Evolutionary conservation across 64 coral and sea anemone genomes (phyloP).

Genomic region (Actinia tenebrosa): DNA sequence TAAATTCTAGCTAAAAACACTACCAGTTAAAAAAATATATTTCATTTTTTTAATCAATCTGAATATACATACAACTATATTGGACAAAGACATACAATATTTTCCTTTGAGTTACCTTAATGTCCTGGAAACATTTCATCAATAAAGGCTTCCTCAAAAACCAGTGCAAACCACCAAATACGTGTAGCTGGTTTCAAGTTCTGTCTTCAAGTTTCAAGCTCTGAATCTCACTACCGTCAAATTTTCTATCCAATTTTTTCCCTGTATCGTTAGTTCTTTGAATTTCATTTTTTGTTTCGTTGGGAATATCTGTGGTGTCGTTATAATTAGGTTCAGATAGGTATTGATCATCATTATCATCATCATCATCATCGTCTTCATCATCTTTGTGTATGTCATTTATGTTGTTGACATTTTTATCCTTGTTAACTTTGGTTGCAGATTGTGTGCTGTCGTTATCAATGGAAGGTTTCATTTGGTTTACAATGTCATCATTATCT

Average conservation of each 20-base stretch:
- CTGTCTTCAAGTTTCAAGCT: background rate
- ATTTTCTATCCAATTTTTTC: background rate
- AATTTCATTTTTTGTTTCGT: background rate
- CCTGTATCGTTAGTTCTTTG: background rate
- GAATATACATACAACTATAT: too few species aligned
- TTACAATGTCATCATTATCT: background rate
- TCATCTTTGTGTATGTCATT: background rate
- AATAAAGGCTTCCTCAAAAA: too few species aligned
- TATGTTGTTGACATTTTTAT: background rate
- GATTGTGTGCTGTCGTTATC: background rate
- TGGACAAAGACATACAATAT: too few species aligned
- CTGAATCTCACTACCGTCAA: background rate
- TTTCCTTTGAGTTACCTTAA: too few species aligned
- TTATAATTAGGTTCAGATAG: background rate
- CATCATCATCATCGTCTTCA: background rate
- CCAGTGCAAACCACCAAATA: too few species aligned
- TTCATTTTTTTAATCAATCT: too few species aligned
- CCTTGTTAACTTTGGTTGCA: background rate
- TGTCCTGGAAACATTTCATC: too few species aligned
- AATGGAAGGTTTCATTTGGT: background rate
- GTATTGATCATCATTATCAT: background rate
- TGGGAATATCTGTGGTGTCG: background rate
- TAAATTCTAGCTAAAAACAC: too few species aligned
- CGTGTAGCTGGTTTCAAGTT: too few species aligned
- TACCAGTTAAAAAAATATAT: too few species aligned